Conservation (phyloP, 2,797 vertebrate genomes). For the Hypotaenidia okinawae region DNA sequence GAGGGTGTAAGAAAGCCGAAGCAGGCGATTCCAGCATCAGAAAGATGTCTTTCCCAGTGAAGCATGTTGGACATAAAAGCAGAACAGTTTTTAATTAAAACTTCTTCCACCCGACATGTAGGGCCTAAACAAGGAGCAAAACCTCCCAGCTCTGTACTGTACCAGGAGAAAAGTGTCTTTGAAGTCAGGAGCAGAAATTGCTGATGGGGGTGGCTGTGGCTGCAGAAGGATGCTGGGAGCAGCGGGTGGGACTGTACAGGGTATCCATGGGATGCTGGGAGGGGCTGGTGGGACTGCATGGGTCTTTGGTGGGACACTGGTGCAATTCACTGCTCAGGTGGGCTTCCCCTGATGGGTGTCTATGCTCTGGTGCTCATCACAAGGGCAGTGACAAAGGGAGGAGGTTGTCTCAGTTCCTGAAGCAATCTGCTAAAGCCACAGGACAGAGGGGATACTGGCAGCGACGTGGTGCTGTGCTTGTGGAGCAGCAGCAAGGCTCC, state of each 20-base stretch:
- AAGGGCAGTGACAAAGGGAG: not conserved
- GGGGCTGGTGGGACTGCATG: not conserved
- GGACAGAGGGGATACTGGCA: not conserved
- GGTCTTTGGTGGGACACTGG: not conserved
- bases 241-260: too few relatives aligned
- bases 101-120: not conserved
- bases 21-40: not conserved
- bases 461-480: not conserved
- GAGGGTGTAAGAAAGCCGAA: constrained; percentile 3
- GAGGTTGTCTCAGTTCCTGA: not conserved
- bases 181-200: not conserved
- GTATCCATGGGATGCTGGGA: not conserved
- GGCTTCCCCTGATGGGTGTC: not conserved
- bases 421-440: not conserved
- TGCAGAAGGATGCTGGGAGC: fast-evolving
- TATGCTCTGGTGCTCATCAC: fast-evolving
- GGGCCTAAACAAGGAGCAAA: not conserved
- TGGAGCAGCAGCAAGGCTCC: not conserved
- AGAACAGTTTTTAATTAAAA: constrained; percentile 48
- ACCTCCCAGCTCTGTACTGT: not conserved
- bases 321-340: fast-evolving
- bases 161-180: not conserved
- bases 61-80: constrained; percentile 44
- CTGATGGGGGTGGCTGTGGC: not conserved
- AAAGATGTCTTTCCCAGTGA: not conserved